These are phyloP conservation scores for Campaea margaritaria DNA, from an alignment of 2,888 invertebrate genomes.

Conservation along the genomic window DNA sequence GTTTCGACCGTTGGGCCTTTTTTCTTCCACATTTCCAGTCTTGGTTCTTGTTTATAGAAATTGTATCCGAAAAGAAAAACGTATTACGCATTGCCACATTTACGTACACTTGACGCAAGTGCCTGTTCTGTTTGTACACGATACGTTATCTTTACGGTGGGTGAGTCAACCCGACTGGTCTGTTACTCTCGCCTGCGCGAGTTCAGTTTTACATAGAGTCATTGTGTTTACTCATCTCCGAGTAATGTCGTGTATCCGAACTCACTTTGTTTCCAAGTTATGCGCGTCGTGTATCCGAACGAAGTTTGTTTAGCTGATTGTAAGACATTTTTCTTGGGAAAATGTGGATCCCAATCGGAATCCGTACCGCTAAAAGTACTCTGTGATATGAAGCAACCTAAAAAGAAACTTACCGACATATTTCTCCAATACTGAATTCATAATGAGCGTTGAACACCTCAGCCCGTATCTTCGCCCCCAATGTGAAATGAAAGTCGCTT, in stretches of 20 bases:
- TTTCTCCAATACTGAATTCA: background rate
- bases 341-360: no score
- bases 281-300: no score
- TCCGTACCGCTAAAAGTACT: no score
- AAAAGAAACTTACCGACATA: no score
- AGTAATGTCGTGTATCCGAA: no score
- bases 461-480: constrained; percentile 22
- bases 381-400: no score
- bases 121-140: constrained; percentile 28
- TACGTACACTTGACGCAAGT: background rate
- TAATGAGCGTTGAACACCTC: background rate
- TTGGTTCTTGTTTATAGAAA: no score
- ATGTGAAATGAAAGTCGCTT: constrained; percentile 44
- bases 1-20: no score
- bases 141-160: constrained; percentile 25
- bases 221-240: constrained; percentile 6
- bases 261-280: no score
- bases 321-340: no score
- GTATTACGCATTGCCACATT: background rate
- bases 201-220: background rate
- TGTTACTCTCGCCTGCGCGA: constrained; percentile 16
- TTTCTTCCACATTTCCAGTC: no score
- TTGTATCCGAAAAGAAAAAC: background rate
- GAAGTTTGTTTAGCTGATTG: no score
- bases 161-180: constrained; percentile 21